A percentile compares a stretch with the other conserved stretches of the same genome.
These are phyloP conservation scores for Danaus melanippus DNA, from an alignment of 1,140 invertebrate species.

Conservation along the genomic window DNA sequence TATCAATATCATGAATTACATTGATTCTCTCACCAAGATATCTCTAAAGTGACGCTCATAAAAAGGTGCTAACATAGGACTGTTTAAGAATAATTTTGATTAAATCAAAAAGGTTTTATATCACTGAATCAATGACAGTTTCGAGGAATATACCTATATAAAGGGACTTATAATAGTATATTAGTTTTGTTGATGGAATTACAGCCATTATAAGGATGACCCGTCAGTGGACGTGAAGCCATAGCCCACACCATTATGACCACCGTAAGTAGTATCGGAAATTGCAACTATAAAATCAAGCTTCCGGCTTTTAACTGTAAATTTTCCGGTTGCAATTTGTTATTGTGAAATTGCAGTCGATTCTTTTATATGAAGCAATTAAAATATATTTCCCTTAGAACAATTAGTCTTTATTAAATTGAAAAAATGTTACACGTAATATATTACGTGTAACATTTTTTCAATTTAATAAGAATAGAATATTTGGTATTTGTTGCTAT, in stretches of 20 bases:
- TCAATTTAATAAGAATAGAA: no score
- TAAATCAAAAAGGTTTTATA: no score
- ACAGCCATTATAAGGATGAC: constrained; percentile 10
- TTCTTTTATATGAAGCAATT: no score
- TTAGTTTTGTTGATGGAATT: constrained; percentile 13
- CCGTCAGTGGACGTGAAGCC: constrained; percentile 21
- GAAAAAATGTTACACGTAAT: no score
- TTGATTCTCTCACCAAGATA: constrained; percentile 5
- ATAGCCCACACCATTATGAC: constrained; percentile 42
- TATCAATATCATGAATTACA: constrained; percentile 4
- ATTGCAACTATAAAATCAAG: constrained; percentile 60
- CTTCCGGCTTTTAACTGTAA: constrained; percentile 70
- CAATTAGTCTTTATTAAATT: no score
- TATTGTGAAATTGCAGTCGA: constrained; percentile 23
- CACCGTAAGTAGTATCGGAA: constrained; percentile 58
- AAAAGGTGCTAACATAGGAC: no score
- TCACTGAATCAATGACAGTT: no score
- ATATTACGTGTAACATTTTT: no score
- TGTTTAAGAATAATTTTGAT: no score
- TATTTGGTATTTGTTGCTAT: no score
- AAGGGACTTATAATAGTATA: background rate
- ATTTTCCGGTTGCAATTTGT: constrained; percentile 68
- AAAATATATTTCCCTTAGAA: no score
- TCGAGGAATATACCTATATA: no score
- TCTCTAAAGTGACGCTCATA: constrained; percentile 1